A percentile compares a stretch with the other conserved stretches of the same genome.
These are phyloP conservation scores for Eupeodes luniger DNA, from an alignment of 2,888 invertebrate species.

Conservation along the genomic window DNA sequence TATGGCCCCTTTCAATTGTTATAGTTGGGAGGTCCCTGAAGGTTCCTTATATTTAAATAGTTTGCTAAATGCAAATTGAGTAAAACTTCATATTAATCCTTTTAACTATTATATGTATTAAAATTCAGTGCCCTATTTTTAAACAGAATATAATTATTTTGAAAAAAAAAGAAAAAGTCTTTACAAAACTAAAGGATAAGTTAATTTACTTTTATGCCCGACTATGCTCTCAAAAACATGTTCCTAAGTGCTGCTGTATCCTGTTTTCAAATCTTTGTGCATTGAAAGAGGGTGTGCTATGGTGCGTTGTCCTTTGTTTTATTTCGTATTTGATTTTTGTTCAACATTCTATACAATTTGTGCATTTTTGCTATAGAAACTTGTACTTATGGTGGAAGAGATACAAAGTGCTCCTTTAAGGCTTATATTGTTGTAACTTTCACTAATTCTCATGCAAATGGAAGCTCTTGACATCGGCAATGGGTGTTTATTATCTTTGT, in stretches of 20 bases:
- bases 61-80: too few species aligned
- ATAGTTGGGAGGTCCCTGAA: too few species aligned
- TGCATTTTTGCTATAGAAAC: neutral
- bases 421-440: slow-evolving; percentile 49
- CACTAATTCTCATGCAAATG: slow-evolving; percentile 49
- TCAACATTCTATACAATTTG: slow-evolving; percentile 11
- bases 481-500: slow-evolving; percentile 38
- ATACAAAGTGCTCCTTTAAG: slow-evolving; percentile 50
- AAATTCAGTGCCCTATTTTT: neutral
- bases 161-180: neutral
- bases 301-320: slow-evolving; percentile 14
- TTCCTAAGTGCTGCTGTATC: slow-evolving; percentile 37
- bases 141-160: neutral
- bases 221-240: slow-evolving; percentile 18
- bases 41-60: too few species aligned
- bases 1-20: too few species aligned
- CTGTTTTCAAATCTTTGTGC: neutral
- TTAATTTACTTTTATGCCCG: slow-evolving; percentile 56
- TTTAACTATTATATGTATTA: neutral
- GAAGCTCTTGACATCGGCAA: slow-evolving; percentile 43
- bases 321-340: neutral
- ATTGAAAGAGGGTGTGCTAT: neutral
- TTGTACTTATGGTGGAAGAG: slow-evolving; percentile 16
- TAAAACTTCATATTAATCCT: too few species aligned
- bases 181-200: slow-evolving; percentile 39